Conservation (phyloP, 2,888 invertebrate species). For the Hofmannophila pseudospretella region DNA sequence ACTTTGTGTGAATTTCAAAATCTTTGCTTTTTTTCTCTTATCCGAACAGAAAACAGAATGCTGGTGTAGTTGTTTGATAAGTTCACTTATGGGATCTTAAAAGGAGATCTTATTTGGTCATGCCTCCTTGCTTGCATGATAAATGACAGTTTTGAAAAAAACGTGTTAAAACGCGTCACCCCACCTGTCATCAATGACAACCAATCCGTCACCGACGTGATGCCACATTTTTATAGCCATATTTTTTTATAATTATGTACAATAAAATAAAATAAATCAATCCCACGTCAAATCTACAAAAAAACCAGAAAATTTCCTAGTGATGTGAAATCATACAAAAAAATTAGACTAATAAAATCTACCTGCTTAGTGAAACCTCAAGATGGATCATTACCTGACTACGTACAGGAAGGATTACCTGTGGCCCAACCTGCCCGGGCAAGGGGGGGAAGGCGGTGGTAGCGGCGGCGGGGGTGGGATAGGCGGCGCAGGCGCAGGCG, state of each 20-base stretch:
- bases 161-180: too few species aligned
- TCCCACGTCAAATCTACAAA: neutral
- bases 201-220: neutral
- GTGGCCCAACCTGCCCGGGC: conserved; percentile 74
- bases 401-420: conserved; percentile 81
- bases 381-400: conserved; percentile 80
- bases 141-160: too few species aligned
- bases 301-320: neutral
- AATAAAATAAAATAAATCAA: neutral
- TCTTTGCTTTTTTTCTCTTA: too few species aligned
- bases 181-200: too few species aligned
- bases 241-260: neutral
- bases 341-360: neutral
- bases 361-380: too few species aligned
- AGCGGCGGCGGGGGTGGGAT: neutral
- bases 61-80: too few species aligned
- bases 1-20: too few species aligned
- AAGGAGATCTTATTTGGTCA: too few species aligned
- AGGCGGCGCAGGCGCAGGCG: neutral
- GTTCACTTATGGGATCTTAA: too few species aligned
- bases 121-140: too few species aligned
- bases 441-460: conserved; percentile 16
- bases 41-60: too few species aligned
- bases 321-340: neutral
- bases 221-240: neutral